These are phyloP conservation scores for Parazoanthus atlanticus DNA, from an alignment of 92 coral and sea anemone species.

Conservation along the genomic window DNA sequence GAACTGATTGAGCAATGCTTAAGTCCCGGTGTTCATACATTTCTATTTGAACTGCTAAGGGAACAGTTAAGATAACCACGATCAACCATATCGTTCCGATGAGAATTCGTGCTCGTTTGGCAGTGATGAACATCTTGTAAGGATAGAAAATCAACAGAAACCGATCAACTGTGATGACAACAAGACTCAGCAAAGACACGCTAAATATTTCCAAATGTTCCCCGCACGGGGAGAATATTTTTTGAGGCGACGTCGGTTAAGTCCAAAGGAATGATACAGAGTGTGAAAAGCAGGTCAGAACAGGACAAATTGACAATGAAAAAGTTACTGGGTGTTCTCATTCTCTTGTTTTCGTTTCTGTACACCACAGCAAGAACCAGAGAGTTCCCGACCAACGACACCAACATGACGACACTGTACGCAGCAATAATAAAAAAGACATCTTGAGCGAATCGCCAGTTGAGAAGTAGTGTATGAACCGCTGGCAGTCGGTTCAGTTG, in stretches of 20 bases:
- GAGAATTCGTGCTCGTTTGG: no score
- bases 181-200: no score
- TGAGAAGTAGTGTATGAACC: no score
- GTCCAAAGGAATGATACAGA: constrained; percentile 51
- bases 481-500: no score
- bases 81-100: no score
- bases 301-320: constrained; percentile 67
- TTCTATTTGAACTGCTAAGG: not conserved
- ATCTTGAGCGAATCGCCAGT: no score
- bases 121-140: no score
- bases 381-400: constrained; percentile 56
- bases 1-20: not conserved
- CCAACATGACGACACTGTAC: constrained; percentile 24
- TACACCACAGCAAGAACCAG: constrained; percentile 13
- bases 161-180: no score
- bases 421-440: not conserved
- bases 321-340: constrained; percentile 60
- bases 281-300: constrained; percentile 44
- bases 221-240: constrained; percentile 46
- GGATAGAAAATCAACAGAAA: no score
- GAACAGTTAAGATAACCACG: no score
- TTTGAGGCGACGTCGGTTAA: not conserved
- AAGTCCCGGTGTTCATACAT: no score
- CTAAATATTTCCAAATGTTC: constrained; percentile 43
- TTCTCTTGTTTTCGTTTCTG: not conserved